phyloP scores from a whole-genome alignment of 2,113 vertebrate genomes.

The Esox niger region DNA sequence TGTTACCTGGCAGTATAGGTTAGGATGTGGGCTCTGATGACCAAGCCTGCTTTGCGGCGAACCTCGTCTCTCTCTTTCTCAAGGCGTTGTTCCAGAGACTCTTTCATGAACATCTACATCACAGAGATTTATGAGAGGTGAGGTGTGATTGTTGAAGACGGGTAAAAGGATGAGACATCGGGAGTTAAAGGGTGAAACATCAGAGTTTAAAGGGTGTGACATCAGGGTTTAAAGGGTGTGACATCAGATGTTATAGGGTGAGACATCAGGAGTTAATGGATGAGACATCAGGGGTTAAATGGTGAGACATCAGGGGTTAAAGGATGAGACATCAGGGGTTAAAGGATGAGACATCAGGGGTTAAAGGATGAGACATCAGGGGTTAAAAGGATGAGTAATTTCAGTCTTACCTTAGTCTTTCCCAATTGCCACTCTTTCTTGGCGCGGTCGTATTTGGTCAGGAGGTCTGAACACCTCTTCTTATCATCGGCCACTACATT shows the following conservation, averaged over 20 bases:
- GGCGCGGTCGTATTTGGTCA: constrained; percentile 74
- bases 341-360: no score
- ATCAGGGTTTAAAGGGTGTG: no score
- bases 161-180: no score
- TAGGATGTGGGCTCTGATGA: constrained; percentile 86
- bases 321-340: no score
- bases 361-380: no score
- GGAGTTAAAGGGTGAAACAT: no score
- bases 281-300: no score
- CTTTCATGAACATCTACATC: constrained; percentile 89
- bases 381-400: no score
- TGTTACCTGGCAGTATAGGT: constrained; percentile 86
- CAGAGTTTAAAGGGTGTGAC: no score
- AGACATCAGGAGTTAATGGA: no score
- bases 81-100: constrained; percentile 85
- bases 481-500: constrained; percentile 67
- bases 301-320: no score
- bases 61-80: constrained; percentile 87
- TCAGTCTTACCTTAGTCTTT: constrained; percentile 81
- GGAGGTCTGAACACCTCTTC: constrained; percentile 73
- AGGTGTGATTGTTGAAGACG: not conserved
- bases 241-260: no score
- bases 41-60: constrained; percentile 80
- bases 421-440: constrained; percentile 88
- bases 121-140: not conserved